Evolutionary conservation across 2,888 invertebrate genomes (phyloP).

Genomic region (Limnephilus lunatus): DNA sequence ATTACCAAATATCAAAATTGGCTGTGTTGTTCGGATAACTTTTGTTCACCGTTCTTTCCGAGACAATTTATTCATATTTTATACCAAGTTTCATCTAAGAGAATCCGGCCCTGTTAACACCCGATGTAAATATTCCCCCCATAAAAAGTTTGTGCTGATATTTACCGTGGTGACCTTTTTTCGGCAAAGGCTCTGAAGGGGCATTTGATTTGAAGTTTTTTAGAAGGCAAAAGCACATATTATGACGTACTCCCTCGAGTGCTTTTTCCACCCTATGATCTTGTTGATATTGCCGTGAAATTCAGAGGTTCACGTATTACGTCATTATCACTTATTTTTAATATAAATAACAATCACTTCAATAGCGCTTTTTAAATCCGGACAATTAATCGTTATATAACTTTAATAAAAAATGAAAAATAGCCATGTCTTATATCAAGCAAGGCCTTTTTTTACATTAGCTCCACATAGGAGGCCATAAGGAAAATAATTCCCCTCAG

Average conservation of each 20-base stretch:
- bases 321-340: background rate
- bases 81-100: background rate
- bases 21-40: background rate
- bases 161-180: conserved; percentile 2
- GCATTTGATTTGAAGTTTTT: background rate
- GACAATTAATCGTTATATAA: no score
- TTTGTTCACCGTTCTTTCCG: background rate
- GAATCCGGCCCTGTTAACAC: background rate
- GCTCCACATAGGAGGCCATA: no score
- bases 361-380: no score
- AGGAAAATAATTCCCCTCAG: no score
- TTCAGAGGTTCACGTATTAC: background rate
- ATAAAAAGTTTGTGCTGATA: background rate
- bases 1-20: no score
- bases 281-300: background rate
- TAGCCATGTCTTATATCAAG: no score
- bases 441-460: no score
- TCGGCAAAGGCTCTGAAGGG: background rate
- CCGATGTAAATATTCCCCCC: background rate
- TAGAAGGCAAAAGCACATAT: background rate
- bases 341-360: no score
- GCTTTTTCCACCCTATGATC: background rate
- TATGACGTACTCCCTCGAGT: background rate
- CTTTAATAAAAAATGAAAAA: no score
- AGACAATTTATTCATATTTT: background rate